Conservation (phyloP, 2,113 vertebrate genomes). For the Harpagus bidentatus region DNA sequence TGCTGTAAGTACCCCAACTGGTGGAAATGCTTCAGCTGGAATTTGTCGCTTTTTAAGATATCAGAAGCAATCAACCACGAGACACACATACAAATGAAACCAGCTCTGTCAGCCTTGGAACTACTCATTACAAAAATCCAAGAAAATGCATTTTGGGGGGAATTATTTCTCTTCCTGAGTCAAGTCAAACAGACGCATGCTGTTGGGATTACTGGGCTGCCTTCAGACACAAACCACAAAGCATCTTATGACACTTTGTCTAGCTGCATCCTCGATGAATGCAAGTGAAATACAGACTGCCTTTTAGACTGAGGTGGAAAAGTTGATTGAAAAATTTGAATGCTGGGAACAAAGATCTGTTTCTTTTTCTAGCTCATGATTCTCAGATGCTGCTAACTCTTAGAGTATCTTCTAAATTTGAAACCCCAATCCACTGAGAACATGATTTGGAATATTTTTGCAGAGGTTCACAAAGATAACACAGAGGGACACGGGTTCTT, state of each 20-base stretch:
- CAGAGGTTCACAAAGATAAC: not conserved
- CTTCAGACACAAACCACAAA: constrained; percentile 38
- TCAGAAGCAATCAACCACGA: constrained; percentile 25
- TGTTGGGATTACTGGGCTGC: constrained; percentile 1
- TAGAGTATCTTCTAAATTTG: not conserved
- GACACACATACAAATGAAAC: constrained; percentile 37
- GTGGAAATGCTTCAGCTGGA: constrained; percentile 10
- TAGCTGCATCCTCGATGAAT: not conserved
- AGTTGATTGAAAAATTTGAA: not conserved
- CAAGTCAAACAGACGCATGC: not conserved
- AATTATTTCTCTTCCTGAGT: constrained; percentile 1
- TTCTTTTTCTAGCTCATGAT: constrained; percentile 46
- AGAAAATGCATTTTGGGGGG: constrained; percentile 7
- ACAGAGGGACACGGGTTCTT: not conserved
- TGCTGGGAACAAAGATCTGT: constrained; percentile 21
- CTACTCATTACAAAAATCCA: not conserved
- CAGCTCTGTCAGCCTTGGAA: constrained; percentile 22
- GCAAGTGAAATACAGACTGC: not conserved
- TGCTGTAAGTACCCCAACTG: not conserved
- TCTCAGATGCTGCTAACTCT: constrained; percentile 22
- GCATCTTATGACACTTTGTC: constrained; percentile 36
- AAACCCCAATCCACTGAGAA: not conserved
- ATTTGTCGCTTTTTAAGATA: constrained; percentile 19
- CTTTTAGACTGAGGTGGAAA: not conserved
- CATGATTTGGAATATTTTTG: not conserved